Evolutionary conservation across 2,888 invertebrate species (phyloP).

Genomic region (Polietes domitor): DNA sequence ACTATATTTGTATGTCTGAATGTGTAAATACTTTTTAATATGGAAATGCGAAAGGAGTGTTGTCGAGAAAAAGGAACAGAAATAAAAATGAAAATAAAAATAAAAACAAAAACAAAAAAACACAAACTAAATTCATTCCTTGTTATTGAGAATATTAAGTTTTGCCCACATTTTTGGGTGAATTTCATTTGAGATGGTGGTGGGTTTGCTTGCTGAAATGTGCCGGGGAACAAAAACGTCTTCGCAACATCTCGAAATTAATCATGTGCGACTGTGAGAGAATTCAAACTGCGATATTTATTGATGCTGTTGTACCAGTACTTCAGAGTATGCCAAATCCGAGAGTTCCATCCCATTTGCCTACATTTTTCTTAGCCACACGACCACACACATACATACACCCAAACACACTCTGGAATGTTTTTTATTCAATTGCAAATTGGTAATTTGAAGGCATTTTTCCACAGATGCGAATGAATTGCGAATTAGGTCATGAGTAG

Average conservation of each 20-base stretch:
- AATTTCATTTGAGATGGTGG: conserved; percentile 63
- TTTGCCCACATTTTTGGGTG: conserved; percentile 75
- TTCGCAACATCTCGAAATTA: background rate
- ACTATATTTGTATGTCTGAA: background rate
- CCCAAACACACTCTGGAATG: no score
- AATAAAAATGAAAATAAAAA: background rate
- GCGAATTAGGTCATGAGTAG: no score
- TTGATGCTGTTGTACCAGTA: no score
- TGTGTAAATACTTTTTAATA: conserved; percentile 16
- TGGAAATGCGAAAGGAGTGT: background rate
- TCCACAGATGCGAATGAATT: no score
- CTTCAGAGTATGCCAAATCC: no score
- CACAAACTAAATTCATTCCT: background rate
- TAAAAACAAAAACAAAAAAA: background rate
- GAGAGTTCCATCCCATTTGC: no score
- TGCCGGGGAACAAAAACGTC: no score
- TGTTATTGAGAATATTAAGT: conserved; percentile 37
- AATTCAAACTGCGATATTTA: background rate
- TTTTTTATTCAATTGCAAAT: no score
- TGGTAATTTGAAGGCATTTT: no score
- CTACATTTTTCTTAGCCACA: no score
- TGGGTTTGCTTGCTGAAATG: background rate
- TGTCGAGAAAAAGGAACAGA: background rate
- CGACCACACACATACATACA: no score
- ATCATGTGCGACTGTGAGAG: conserved; percentile 2